Percentiles rank a stretch among this genome's conserved stretches.
Conservation (phyloP, 2,797 vertebrate species). For the Buphagus erythrorhynchus region DNA sequence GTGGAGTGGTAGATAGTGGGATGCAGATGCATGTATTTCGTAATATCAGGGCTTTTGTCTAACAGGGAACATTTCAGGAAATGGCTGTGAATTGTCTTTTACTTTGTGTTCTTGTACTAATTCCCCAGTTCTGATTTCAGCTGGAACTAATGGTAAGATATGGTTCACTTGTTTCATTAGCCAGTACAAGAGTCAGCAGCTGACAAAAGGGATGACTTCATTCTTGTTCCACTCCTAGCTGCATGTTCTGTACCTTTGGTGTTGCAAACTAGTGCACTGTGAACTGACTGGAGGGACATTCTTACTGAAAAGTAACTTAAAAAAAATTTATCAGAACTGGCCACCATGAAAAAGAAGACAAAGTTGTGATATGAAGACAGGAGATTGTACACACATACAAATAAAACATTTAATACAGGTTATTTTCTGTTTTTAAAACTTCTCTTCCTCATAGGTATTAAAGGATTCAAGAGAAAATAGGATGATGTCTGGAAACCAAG, state of each 20-base stretch:
- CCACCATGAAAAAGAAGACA: background rate
- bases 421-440: background rate
- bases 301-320: background rate
- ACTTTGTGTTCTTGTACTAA: background rate
- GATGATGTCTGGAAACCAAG: background rate
- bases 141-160: slow-evolving; percentile 26
- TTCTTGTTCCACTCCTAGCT: background rate
- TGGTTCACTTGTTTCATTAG: slow-evolving; percentile 34
- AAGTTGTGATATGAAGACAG: background rate
- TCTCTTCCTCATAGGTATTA: background rate
- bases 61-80: background rate
- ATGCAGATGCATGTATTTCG: background rate
- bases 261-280: background rate
- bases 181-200: background rate
- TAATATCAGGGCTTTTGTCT: background rate
- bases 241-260: background rate
- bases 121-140: slow-evolving; percentile 26
- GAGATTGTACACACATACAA: background rate
- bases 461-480: background rate
- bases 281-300: background rate
- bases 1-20: background rate
- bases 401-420: background rate
- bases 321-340: background rate
- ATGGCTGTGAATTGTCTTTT: background rate
- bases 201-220: slow-evolving; percentile 52